A percentile compares a stretch with the other conserved stretches of the same genome.
Conservation (phyloP, 2,888 invertebrate genomes). For the Syritta pipiens region DNA sequence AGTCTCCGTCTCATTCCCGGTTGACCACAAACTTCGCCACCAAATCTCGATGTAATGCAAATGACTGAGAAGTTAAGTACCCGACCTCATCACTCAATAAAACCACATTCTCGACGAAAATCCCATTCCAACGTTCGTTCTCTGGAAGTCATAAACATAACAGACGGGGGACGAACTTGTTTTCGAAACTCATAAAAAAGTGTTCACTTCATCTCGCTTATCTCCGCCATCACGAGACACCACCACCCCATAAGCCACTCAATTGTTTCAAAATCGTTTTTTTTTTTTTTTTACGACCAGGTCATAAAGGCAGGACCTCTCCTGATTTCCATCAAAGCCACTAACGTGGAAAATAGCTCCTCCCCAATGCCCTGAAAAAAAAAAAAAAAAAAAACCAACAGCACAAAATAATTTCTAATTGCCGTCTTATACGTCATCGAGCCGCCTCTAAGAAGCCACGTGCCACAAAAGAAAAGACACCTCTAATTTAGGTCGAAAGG, state of each 20-base stretch:
- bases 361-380: constrained; percentile 1
- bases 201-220: constrained; percentile 1
- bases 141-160: constrained; percentile 3
- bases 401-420: not conserved
- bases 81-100: too few species aligned
- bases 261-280: constrained; percentile 20
- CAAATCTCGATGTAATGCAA: too few species aligned
- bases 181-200: constrained; percentile 31
- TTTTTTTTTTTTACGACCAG: constrained; percentile 18
- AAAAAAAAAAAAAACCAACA: not conserved
- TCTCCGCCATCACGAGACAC: not conserved
- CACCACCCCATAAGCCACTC: constrained; percentile 6
- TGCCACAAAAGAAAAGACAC: not conserved
- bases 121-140: not conserved
- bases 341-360: constrained; percentile 9
- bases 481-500: not conserved
- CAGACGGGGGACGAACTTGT: not conserved
- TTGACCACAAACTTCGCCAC: too few species aligned
- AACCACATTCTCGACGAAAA: too few species aligned
- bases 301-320: not conserved
- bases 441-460: too few species aligned
- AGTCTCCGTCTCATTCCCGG: too few species aligned
- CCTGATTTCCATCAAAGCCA: not conserved
- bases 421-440: too few species aligned
- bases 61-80: too few species aligned